These are phyloP conservation scores for Sogatella furcifera DNA, from an alignment of 1,140 invertebrate species.

Conservation along the genomic window DNA sequence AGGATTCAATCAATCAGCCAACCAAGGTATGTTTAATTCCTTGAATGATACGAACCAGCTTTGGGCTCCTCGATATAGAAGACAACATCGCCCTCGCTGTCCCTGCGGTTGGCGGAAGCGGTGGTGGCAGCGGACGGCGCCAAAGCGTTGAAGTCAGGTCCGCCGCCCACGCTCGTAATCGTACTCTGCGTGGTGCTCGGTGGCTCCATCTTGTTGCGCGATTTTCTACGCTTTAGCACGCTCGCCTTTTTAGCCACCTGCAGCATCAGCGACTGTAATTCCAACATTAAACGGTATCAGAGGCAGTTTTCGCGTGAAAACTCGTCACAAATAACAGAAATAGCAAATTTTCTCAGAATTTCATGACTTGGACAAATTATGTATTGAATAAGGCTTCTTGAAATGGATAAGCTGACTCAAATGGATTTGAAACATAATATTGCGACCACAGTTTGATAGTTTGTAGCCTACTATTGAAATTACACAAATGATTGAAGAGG, in stretches of 20 bases:
- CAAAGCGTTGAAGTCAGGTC: constrained; percentile 19
- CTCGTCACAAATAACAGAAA: not conserved
- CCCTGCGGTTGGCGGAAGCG: constrained; percentile 31
- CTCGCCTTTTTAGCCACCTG: constrained; percentile 64
- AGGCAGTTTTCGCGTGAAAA: too few relatives aligned
- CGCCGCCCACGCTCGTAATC: constrained; percentile 10
- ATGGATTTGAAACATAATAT: too few relatives aligned
- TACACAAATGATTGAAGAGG: too few relatives aligned
- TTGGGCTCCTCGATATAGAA: constrained; percentile 59
- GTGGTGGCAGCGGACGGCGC: constrained; percentile 22
- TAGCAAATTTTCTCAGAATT: too few relatives aligned
- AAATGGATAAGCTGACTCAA: too few relatives aligned
- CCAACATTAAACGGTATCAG: not conserved
- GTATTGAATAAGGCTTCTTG: too few relatives aligned
- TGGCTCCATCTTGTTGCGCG: constrained; percentile 52
- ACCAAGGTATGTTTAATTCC: too few relatives aligned
- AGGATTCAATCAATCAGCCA: too few relatives aligned
- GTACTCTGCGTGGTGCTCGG: constrained; percentile 17
- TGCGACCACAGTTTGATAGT: too few relatives aligned
- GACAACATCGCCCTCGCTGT: constrained; percentile 54
- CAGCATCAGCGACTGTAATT: constrained; percentile 47
- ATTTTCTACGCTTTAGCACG: constrained; percentile 56
- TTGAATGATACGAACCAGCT: constrained; percentile 34
- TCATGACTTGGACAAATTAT: too few relatives aligned
- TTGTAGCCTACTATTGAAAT: too few relatives aligned